Percentiles rank a stretch among this genome's conserved stretches.
Evolutionary conservation across 2,888 invertebrate species (phyloP).

Genomic region (Phlogophora meticulosa): DNA sequence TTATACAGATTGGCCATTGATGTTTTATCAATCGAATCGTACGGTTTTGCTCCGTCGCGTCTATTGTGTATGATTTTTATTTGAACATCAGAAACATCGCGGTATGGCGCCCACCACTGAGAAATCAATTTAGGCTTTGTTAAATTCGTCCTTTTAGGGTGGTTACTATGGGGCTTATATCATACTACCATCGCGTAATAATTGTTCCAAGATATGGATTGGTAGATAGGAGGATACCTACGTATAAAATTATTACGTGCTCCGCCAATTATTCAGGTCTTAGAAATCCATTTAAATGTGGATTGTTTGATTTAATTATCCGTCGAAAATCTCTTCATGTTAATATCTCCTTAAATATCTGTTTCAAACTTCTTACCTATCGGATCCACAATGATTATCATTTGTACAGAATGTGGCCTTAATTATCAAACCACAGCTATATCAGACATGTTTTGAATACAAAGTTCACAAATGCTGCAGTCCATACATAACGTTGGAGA

Average conservation of each 20-base stretch:
- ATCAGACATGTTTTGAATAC: conserved; percentile 13
- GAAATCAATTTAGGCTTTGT: conserved; percentile 50
- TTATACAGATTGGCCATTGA: conserved; percentile 63
- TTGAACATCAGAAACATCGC: conserved; percentile 48
- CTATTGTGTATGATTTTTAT: conserved; percentile 61
- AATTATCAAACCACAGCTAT: neutral
- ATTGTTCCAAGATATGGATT: neutral
- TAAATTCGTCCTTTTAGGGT: conserved; percentile 6
- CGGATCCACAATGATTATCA: neutral
- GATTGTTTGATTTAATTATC: neutral
- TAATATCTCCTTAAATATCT: neutral
- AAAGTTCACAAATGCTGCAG: conserved; percentile 25
- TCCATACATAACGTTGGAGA: conserved; percentile 24
- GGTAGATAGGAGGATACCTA: neutral
- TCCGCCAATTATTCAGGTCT: neutral
- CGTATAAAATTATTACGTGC: neutral
- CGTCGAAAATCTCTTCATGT: neutral
- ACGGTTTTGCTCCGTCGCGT: conserved; percentile 56
- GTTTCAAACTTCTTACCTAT: conserved; percentile 5
- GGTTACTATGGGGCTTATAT: neutral
- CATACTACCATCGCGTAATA: neutral
- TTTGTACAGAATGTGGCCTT: conserved; percentile 13
- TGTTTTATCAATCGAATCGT: conserved; percentile 59
- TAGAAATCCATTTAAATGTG: neutral
- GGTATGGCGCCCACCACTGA: conserved; percentile 34